phyloP scores from a whole-genome alignment of 2,797 vertebrate genomes.

The Apogon hyalosoma region DNA sequence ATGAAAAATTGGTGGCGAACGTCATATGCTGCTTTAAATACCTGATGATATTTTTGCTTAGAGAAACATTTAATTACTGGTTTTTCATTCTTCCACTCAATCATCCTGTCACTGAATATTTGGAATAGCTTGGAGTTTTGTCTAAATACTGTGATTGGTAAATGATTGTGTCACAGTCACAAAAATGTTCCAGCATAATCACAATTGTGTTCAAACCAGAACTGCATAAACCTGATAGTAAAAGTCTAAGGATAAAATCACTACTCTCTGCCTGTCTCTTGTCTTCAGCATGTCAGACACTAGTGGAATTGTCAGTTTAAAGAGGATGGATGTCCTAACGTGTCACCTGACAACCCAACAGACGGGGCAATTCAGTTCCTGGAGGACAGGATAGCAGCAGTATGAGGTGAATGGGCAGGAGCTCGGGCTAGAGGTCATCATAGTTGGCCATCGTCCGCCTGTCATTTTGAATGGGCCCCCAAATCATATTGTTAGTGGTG shows the following conservation, averaged over 20 bases:
- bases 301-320: conserved; percentile 48
- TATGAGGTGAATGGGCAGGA: conserved; percentile 52
- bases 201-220: background rate
- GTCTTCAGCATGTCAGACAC: conserved; percentile 49
- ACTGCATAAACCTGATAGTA: background rate
- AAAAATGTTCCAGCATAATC: background rate
- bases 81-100: too few relatives aligned
- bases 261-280: conserved; percentile 21
- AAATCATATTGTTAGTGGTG: conserved; percentile 84
- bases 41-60: too few relatives aligned
- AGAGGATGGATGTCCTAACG: conserved; percentile 59
- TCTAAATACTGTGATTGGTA: background rate
- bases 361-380: conserved; percentile 55
- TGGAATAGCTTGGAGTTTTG: background rate
- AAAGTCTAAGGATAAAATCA: background rate
- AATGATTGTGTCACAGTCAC: background rate
- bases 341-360: conserved; percentile 57
- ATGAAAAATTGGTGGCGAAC: too few relatives aligned
- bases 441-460: conserved; percentile 44
- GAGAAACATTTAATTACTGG: too few relatives aligned
- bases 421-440: conserved; percentile 65
- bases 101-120: too few relatives aligned
- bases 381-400: conserved; percentile 53
- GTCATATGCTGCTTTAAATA: too few relatives aligned
- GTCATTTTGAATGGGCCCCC: conserved; percentile 69